These are phyloP conservation scores for Balaeniceps rex DNA, from an alignment of 2,113 vertebrate species.

Conservation along the genomic window DNA sequence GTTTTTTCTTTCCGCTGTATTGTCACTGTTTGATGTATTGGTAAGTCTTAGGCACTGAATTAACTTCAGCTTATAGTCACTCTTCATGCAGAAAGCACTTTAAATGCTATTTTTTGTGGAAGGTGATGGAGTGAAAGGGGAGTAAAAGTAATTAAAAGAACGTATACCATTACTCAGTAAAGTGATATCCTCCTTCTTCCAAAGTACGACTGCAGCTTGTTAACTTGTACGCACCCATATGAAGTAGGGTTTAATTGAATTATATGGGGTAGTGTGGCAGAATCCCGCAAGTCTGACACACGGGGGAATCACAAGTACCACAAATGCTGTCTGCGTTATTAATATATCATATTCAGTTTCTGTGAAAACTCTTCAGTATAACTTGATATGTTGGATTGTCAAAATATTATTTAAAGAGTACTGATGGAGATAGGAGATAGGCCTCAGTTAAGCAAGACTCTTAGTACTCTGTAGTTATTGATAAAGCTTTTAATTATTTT, in stretches of 20 bases:
- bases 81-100: background rate
- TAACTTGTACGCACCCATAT: accelerated
- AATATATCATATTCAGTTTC: background rate
- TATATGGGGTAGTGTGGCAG: background rate
- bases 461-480: background rate
- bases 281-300: background rate
- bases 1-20: background rate
- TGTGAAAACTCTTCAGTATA: background rate
- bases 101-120: background rate
- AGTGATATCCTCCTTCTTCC: background rate
- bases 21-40: background rate
- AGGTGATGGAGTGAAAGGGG: background rate
- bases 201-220: background rate
- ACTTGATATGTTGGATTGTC: background rate
- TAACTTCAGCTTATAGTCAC: background rate
- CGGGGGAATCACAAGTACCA: background rate
- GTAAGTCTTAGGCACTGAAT: background rate
- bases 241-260: background rate
- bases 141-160: background rate
- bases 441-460: background rate
- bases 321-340: background rate
- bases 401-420: background rate
- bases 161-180: background rate
- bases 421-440: background rate
- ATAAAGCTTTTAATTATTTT: background rate